Percentiles rank a stretch among this genome's conserved stretches.
Evolutionary conservation across 1,140 invertebrate genomes (phyloP).

Genomic region (Neodiprion virginianus): DNA sequence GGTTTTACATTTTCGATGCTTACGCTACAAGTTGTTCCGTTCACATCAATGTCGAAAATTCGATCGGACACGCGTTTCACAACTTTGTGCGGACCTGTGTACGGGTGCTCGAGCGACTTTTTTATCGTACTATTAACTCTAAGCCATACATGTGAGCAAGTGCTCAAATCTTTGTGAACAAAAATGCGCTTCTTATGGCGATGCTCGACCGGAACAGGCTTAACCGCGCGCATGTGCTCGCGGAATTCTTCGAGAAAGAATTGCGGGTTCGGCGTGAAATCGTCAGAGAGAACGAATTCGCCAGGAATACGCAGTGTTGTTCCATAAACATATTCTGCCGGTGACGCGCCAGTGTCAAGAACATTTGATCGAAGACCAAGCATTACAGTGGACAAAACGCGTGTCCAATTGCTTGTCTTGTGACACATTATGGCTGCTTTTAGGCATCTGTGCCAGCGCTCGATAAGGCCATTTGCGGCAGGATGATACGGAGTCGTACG

Average conservation of each 20-base stretch:
- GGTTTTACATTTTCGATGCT: too few species aligned
- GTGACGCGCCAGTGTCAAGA: slow-evolving; percentile 11
- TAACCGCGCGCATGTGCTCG: slow-evolving; percentile 16
- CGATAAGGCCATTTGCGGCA: slow-evolving; percentile 37
- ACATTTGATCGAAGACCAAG: slow-evolving; percentile 24
- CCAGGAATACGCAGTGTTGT: not conserved
- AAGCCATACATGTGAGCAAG: too few species aligned
- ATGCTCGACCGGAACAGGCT: not conserved
- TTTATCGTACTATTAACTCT: not conserved
- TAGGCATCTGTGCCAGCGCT: slow-evolving; percentile 37
- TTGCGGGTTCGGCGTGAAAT: slow-evolving; percentile 10
- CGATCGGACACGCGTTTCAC: slow-evolving; percentile 8
- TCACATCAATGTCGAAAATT: not conserved
- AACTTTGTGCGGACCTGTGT: slow-evolving; percentile 27
- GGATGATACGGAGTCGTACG: slow-evolving; percentile 37
- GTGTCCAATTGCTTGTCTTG: slow-evolving; percentile 26
- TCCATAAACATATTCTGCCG: slow-evolving; percentile 24
- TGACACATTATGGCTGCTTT: slow-evolving; percentile 32
- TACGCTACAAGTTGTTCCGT: too few species aligned
- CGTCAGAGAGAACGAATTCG: slow-evolving; percentile 31
- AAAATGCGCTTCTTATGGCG: not conserved
- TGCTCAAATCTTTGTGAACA: too few species aligned
- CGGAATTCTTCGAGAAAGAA: slow-evolving; percentile 23
- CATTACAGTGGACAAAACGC: slow-evolving; percentile 33
- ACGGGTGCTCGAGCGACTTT: slow-evolving; percentile 23